A percentile compares a stretch with the other conserved stretches of the same genome.
These are phyloP conservation scores for Panagrolaimus sp. DNA, from an alignment of 1,140 invertebrate species.

Conservation along the genomic window DNA sequence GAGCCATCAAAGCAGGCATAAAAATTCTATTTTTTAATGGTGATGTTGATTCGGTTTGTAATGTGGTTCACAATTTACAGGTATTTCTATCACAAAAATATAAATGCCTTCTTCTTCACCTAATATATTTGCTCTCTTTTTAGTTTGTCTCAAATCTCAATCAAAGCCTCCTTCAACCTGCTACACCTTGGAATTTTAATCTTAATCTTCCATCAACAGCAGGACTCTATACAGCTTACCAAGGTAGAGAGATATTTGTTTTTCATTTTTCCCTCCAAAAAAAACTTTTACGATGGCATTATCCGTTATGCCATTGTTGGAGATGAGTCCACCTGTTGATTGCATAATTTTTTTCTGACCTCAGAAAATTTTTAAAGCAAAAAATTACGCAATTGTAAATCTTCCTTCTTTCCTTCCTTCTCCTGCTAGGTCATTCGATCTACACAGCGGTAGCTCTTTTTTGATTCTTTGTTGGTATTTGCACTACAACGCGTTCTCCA, in stretches of 20 bases:
- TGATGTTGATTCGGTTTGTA: conserved; percentile 64
- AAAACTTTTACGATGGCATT: too few species aligned
- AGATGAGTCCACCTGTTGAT: too few species aligned
- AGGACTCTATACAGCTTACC: conserved; percentile 31
- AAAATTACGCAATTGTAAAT: too few species aligned
- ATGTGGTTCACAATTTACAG: conserved; percentile 35
- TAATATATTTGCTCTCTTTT: conserved; percentile 5
- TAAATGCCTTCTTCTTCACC: conserved; percentile 15
- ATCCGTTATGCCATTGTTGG: too few species aligned
- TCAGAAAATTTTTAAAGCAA: too few species aligned
- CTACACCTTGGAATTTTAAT: conserved; percentile 22
- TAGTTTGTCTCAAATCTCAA: conserved; percentile 34
- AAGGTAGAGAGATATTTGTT: conserved; percentile 24
- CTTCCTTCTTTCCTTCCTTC: too few species aligned
- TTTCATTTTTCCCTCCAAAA: background rate
- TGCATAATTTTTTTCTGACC: too few species aligned
- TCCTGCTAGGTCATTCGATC: too few species aligned
- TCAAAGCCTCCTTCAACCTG: conserved; percentile 13
- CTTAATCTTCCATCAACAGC: conserved; percentile 26
- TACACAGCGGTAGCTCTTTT: too few species aligned
- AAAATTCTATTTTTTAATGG: conserved; percentile 62
- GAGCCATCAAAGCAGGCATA: conserved; percentile 45
- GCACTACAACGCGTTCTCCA: too few species aligned
- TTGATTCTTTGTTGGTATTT: too few species aligned
- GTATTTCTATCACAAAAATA: background rate